phyloP scores from a whole-genome alignment of 2,888 invertebrate genomes.

The Aproaerema taeniolella region DNA sequence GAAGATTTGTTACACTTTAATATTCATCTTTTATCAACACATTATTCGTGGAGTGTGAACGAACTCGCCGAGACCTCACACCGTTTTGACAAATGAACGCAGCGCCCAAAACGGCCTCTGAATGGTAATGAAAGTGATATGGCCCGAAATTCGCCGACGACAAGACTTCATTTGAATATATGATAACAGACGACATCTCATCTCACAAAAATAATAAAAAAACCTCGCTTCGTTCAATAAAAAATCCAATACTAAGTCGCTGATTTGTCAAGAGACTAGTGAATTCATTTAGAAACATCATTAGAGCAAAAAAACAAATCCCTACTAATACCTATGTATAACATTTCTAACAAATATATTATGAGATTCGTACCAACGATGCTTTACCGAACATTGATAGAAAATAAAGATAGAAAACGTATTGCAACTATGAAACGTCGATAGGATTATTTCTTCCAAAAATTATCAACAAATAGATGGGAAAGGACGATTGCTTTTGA shows the following conservation, averaged over 20 bases:
- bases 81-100: constrained; percentile 11
- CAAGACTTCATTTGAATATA: constrained; percentile 16
- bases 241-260: too few species aligned
- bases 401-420: too few species aligned
- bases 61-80: constrained; percentile 4
- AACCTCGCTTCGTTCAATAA: too few species aligned
- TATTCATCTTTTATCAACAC: neutral
- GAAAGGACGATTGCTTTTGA: constrained; percentile 6
- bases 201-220: constrained; percentile 5
- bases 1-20: neutral
- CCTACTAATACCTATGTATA: too few species aligned
- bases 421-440: too few species aligned
- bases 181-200: constrained; percentile 12
- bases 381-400: too few species aligned
- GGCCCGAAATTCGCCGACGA: constrained; percentile 10
- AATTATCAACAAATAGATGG: constrained; percentile 24
- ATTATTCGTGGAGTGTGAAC: constrained; percentile 2
- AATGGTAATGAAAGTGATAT: constrained; percentile 18
- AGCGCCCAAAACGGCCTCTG: constrained; percentile 12
- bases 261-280: too few species aligned
- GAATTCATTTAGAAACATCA: too few species aligned
- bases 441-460: constrained; percentile 24
- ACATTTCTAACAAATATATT: too few species aligned
- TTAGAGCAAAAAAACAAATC: too few species aligned
- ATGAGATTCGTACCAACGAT: too few species aligned